phyloP scores from a whole-genome alignment of 2,113 vertebrate species.

The Steatornis caripensis region DNA sequence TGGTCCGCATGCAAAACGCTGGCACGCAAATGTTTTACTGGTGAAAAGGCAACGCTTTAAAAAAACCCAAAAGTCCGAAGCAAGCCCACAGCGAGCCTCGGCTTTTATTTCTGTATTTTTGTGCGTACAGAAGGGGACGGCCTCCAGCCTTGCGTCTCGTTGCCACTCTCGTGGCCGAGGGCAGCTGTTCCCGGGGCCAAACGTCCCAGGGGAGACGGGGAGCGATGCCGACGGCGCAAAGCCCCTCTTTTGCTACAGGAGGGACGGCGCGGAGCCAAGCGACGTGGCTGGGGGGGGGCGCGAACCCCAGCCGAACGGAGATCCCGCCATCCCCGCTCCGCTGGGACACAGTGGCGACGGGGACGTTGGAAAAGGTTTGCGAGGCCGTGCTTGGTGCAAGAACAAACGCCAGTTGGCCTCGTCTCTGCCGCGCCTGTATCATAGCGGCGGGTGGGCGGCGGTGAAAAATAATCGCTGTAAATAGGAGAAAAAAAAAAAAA shows the following conservation, averaged over 20 bases:
- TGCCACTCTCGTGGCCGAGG: background rate
- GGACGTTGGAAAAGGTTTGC: background rate
- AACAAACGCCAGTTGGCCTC: background rate
- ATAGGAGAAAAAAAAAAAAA: background rate
- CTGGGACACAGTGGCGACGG: background rate
- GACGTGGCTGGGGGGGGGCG: background rate
- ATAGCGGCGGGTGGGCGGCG: too few species aligned
- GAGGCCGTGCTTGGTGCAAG: background rate
- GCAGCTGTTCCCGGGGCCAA: background rate
- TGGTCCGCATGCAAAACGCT: background rate
- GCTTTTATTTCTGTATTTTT: background rate
- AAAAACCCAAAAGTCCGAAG: background rate
- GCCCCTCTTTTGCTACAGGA: background rate
- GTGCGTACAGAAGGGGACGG: fast-evolving
- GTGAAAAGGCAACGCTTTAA: background rate
- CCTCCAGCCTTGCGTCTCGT: background rate
- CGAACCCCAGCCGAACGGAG: background rate
- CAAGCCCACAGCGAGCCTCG: background rate
- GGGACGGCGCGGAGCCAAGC: background rate
- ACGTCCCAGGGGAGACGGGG: fast-evolving
- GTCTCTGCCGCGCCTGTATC: background rate
- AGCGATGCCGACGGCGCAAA: background rate
- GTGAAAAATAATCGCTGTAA: slow-evolving; percentile 17
- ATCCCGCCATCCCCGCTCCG: fast-evolving
- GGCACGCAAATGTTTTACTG: background rate